Conservation (phyloP, 2,113 vertebrate genomes). For the Malurus cyaneus region DNA sequence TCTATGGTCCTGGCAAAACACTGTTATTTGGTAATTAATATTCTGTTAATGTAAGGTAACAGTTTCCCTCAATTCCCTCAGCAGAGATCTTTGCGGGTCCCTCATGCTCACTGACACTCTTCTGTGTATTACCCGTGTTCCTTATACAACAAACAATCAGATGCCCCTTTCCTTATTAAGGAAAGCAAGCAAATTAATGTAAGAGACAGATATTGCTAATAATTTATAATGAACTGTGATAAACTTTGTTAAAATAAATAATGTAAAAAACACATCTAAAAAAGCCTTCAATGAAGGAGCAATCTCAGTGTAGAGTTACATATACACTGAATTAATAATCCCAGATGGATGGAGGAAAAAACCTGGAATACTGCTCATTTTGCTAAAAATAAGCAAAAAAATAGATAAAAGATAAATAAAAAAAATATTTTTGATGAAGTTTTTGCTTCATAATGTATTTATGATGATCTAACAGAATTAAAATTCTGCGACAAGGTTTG, state of each 20-base stretch:
- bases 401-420: background rate
- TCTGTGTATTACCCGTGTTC: background rate
- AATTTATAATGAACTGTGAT: background rate
- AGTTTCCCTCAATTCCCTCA: background rate
- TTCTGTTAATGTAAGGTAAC: background rate
- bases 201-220: background rate
- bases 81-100: background rate
- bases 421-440: background rate
- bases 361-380: background rate
- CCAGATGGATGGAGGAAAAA: background rate
- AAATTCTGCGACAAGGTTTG: background rate
- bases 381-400: background rate
- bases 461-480: background rate
- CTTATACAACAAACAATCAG: slow-evolving; percentile 40
- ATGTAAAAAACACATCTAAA: background rate
- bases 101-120: background rate
- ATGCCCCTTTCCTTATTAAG: background rate
- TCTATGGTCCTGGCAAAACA: background rate
- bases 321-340: background rate
- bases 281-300: background rate
- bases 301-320: background rate
- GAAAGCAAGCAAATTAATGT: background rate
- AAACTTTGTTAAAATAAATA: background rate
- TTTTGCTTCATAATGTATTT: background rate
- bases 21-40: background rate